Base-by-base conservation (phyloP, 2,113 vertebrate genomes). In the Chelonoidis abingdonii region DNA sequence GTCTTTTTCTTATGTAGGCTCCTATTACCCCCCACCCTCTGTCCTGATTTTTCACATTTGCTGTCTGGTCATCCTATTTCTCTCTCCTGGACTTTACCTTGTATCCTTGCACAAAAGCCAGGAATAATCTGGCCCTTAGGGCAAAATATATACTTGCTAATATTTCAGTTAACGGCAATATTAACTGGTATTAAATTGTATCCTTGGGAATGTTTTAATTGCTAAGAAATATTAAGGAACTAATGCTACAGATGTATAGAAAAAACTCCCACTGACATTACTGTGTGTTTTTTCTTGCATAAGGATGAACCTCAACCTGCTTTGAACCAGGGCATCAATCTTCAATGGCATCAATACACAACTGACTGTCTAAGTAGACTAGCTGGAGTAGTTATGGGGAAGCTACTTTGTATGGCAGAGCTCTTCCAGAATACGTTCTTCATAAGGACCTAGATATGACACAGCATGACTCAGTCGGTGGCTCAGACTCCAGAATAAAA, bases 191-290 rank as follows among this genome's bases (percentile, higher is more conserved):
- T 38, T 90, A 87, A 87, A n/a, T 56, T 88, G 84, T 84, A 31
- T 21, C 78, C 83, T 5, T 53, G 47, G 78, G 89, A 87, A 82
- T 35, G 29, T 93, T 92, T 92, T 79, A 78, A 82, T 86, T 82
- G 49, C 69, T 88, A 94, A 86, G 87, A 94, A 88, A 56, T 62
- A 89, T 25, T 87, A 80, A 79, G 57, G 21, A 41, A 89, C 79
- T 56, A 62, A 56, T 57, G 54, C 91, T 93, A 88, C 52, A 95
- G 69, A 87, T 89, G 94, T 10, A 78, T 25, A 92, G 94, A 83
- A 79, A 94, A 86, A 93, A 65, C 47, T 93, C 62, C 86, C 78
- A 88, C 65, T 82, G 93, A 88, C 82, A 94, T 90, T 19, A n/a
- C 85, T 93, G 65, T 29, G 35, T 84, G 76, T 54, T 59, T 93